Base-by-base conservation (phyloP, 2,797 vertebrate genomes). In the Siniperca undulata region DNA sequence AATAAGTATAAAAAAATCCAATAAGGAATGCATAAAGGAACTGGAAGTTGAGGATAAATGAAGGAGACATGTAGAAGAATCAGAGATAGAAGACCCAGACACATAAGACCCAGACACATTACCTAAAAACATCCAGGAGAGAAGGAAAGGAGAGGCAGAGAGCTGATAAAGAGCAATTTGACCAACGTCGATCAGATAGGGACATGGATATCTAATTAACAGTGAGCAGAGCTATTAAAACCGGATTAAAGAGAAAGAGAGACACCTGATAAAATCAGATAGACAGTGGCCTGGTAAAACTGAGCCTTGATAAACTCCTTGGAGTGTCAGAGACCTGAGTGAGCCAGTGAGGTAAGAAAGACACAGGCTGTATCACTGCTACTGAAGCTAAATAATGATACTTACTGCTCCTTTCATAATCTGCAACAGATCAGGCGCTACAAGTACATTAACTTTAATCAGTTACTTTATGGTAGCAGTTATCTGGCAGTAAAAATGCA, bases 201-300 rank as follows among this genome's bases (percentile, higher is more conserved):
- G 66, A 71, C 77, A 70, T 10, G 10, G 66, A 84, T 79, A 88
- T 68, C 83, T 86, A 84, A 86, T 87, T 88, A 91, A 84, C 77
- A 77, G 83, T 66, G 70, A 88, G 53, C 66, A 0, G 16, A 80
- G 71, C 83, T 69, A 70, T 87, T 83, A 86, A 84, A 77, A 53
- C 22, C 61, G 10, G 68, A 85, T 86, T 82, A 83, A 78, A 50
- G 62, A 64, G 78, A 92, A 86, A 84, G 75, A 72, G 70, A 89
- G 83, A 88, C 65, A 82, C 70, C 80, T 78, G 87, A 90, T 93
- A 66, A 78, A 88, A 89, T 91, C 85, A 82, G 74, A 85, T 27
- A 58, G 85, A 82, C 74, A 38, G 69, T 65, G 56, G 55, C 59
- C 79, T 79, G 68, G 79, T 87, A 86, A 84, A 87, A 84, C 77